Conservation (phyloP, 2,797 vertebrate genomes). For the Iguana delicatissima region DNA sequence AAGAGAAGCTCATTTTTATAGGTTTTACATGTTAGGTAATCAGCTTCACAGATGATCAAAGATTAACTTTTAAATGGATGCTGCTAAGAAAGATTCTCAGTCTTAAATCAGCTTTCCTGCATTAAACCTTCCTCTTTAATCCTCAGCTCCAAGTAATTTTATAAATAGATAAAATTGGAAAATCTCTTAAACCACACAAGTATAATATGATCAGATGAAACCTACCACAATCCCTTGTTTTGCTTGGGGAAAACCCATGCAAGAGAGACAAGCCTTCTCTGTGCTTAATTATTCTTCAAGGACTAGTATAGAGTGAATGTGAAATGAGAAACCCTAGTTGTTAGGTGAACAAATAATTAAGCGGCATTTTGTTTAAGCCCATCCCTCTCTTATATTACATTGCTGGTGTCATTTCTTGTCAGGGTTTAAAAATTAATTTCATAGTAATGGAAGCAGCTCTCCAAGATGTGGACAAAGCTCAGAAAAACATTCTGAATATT, state of each 20-base stretch:
- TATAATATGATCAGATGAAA: slow-evolving; percentile 67
- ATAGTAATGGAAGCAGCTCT: slow-evolving; percentile 9
- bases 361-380: slow-evolving; percentile 5
- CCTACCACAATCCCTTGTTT: slow-evolving; percentile 54
- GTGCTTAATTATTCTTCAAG: slow-evolving; percentile 14
- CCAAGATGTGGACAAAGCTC: not conserved
- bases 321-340: not conserved
- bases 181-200: slow-evolving; percentile 72
- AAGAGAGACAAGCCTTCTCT: slow-evolving; percentile 29
- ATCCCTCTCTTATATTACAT: slow-evolving; percentile 36
- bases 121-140: slow-evolving; percentile 73
- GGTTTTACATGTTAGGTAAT: slow-evolving; percentile 71
- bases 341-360: not conserved
- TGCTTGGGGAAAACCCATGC: slow-evolving; percentile 41
- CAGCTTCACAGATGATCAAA: slow-evolving; percentile 72
- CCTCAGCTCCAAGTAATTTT: slow-evolving; percentile 75
- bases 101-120: slow-evolving; percentile 73
- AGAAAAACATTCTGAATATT: slow-evolving; percentile 17
- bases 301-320: slow-evolving; percentile 4
- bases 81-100: slow-evolving; percentile 68
- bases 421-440: slow-evolving; percentile 39
- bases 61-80: slow-evolving; percentile 76
- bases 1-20: slow-evolving; percentile 61
- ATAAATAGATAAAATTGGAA: slow-evolving; percentile 77
- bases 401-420: slow-evolving; percentile 4